Evolutionary conservation across 2,797 vertebrate species (phyloP).

Genomic region (Rhyacichthys aspro): DNA sequence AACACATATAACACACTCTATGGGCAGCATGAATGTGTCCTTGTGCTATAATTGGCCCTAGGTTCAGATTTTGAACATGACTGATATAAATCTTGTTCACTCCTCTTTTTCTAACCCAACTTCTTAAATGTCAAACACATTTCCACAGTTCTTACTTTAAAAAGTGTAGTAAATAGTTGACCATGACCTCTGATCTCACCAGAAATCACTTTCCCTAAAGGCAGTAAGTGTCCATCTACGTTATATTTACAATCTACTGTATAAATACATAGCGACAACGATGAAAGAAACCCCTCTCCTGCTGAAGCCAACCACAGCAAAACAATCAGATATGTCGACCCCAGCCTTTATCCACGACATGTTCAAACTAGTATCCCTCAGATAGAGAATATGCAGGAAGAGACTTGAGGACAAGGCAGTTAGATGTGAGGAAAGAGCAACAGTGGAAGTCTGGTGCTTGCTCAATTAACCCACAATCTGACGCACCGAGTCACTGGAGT

Average conservation of each 20-base stretch:
- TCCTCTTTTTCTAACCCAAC: too few species aligned
- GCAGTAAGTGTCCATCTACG: slow-evolving; percentile 10
- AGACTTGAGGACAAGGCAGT: not conserved
- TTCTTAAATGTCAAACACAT: too few species aligned
- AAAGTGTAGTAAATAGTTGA: slow-evolving; percentile 15
- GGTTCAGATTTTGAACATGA: slow-evolving; percentile 8
- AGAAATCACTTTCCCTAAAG: not conserved
- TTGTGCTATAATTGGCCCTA: not conserved
- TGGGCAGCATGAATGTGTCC: not conserved
- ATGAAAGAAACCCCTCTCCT: not conserved
- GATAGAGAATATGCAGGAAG: not conserved
- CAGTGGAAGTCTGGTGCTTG: slow-evolving; percentile 40
- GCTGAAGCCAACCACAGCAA: slow-evolving; percentile 25
- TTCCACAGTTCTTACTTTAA: too few species aligned
- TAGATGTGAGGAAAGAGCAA: slow-evolving; percentile 5
- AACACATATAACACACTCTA: not conserved
- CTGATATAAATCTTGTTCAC: not conserved
- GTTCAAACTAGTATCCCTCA: slow-evolving; percentile 42
- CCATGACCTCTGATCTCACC: slow-evolving; percentile 53
- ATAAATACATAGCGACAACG: not conserved
- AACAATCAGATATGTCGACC: slow-evolving; percentile 26
- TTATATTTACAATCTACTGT: not conserved
- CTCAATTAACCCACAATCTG: slow-evolving; percentile 67
- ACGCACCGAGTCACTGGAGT: slow-evolving; percentile 39
- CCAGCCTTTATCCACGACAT: slow-evolving; percentile 33